Percentiles rank a stretch among this genome's conserved stretches.
Evolutionary conservation across 2,113 vertebrate genomes (phyloP).

Genomic region (Murina feae): DNA sequence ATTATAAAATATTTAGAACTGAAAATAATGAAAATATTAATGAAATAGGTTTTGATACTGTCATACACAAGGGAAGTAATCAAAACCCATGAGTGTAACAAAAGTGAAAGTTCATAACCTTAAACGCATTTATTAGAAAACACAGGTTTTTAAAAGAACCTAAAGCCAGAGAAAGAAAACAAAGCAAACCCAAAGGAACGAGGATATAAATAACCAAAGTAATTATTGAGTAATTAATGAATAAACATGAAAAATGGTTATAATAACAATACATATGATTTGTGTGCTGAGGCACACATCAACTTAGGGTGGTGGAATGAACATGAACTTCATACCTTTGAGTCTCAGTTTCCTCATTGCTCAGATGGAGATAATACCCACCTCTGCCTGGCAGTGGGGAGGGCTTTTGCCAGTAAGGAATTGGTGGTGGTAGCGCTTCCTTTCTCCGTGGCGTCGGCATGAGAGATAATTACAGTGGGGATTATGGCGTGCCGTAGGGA

Average conservation of each 20-base stretch:
- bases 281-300: neutral
- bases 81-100: neutral
- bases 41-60: neutral
- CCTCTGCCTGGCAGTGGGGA: neutral
- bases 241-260: neutral
- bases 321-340: neutral
- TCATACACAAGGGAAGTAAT: neutral
- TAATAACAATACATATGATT: neutral
- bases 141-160: neutral
- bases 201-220: neutral
- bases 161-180: neutral
- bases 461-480: neutral
- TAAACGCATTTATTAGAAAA: neutral
- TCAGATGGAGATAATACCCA: neutral
- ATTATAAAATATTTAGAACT: neutral
- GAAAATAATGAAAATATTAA: neutral
- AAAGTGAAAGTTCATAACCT: neutral
- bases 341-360: neutral
- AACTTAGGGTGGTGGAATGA: neutral
- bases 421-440: neutral
- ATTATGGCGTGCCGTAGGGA: neutral
- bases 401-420: neutral
- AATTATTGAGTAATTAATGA: neutral
- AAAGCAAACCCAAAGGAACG: neutral
- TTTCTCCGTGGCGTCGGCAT: fast-evolving